Conservation (phyloP, 1,140 invertebrate genomes). For the Drosophila kohkoa region DNA sequence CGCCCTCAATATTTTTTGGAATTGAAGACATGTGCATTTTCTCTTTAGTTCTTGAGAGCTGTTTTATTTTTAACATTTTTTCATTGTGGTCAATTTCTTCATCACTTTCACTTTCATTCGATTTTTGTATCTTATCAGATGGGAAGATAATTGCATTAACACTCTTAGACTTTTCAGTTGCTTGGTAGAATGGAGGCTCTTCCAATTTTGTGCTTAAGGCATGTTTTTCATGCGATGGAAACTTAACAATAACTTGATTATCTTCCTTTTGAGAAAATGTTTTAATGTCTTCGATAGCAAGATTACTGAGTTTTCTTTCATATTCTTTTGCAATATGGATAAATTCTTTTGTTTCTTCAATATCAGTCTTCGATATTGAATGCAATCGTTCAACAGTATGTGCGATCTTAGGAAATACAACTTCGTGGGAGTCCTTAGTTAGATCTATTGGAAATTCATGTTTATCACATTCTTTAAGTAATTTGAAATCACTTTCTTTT, state of each 20-base stretch:
- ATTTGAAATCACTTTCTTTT: slow-evolving; percentile 39
- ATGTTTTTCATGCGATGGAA: slow-evolving; percentile 42
- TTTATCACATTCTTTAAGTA: slow-evolving; percentile 55
- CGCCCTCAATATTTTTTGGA: not conserved
- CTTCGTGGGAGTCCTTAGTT: slow-evolving; percentile 20
- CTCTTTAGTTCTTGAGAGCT: slow-evolving; percentile 22
- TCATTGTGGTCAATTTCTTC: slow-evolving; percentile 51
- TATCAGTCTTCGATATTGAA: slow-evolving; percentile 66
- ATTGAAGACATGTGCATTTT: not conserved
- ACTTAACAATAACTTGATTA: slow-evolving; percentile 33
- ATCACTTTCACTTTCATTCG: slow-evolving; percentile 61
- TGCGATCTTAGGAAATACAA: slow-evolving; percentile 58
- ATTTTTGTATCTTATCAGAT: slow-evolving; percentile 21
- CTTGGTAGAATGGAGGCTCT: slow-evolving; percentile 20
- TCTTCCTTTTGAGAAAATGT: not conserved
- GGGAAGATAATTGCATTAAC: slow-evolving; percentile 41
- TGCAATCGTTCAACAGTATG: slow-evolving; percentile 66
- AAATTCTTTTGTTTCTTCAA: slow-evolving; percentile 61
- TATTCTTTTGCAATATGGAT: slow-evolving; percentile 41
- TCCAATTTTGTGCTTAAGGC: not conserved
- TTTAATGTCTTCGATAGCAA: slow-evolving; percentile 33
- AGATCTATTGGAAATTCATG: slow-evolving; percentile 63
- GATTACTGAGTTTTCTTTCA: slow-evolving; percentile 45
- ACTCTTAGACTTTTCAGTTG: not conserved
- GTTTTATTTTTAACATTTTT: slow-evolving; percentile 34